Percentiles rank a stretch among this genome's conserved stretches.
These are phyloP conservation scores for Gallirallus australis DNA, from an alignment of 2,797 vertebrate genomes.

Conservation along the genomic window DNA sequence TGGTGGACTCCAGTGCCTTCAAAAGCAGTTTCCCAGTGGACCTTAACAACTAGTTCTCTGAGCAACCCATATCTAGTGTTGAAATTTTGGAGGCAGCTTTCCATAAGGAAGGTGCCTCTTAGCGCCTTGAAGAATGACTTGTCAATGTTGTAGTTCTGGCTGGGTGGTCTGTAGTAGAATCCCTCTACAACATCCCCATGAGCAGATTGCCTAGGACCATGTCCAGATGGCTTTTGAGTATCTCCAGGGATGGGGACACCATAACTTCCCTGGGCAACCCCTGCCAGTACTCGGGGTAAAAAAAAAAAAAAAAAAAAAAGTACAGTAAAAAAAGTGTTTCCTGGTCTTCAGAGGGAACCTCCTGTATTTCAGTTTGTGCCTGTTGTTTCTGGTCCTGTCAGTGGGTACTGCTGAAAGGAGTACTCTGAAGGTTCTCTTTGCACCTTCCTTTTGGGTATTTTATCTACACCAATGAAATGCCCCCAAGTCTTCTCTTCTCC, in stretches of 20 bases:
- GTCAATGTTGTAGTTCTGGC: no score
- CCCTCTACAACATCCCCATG: no score
- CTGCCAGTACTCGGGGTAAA: not conserved
- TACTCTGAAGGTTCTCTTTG: not conserved
- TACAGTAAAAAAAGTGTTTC: not conserved
- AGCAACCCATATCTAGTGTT: no score
- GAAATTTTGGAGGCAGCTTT: no score
- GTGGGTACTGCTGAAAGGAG: not conserved
- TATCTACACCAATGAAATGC: not conserved
- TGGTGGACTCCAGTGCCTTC: no score
- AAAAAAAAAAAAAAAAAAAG: no score
- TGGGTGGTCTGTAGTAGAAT: no score
- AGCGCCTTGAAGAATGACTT: no score
- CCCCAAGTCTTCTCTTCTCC: not conserved
- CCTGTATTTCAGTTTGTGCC: not conserved
- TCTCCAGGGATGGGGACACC: not conserved
- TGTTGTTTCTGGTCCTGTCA: not conserved
- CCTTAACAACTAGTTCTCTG: no score
- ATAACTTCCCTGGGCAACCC: not conserved
- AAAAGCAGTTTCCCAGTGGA: no score
- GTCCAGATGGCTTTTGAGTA: not conserved
- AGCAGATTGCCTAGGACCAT: not conserved
- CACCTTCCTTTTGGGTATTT: not conserved
- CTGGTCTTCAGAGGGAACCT: not conserved
- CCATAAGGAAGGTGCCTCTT: no score